Conservation (phyloP, 2,113 vertebrate genomes). For the Cromileptes altivelis region DNA sequence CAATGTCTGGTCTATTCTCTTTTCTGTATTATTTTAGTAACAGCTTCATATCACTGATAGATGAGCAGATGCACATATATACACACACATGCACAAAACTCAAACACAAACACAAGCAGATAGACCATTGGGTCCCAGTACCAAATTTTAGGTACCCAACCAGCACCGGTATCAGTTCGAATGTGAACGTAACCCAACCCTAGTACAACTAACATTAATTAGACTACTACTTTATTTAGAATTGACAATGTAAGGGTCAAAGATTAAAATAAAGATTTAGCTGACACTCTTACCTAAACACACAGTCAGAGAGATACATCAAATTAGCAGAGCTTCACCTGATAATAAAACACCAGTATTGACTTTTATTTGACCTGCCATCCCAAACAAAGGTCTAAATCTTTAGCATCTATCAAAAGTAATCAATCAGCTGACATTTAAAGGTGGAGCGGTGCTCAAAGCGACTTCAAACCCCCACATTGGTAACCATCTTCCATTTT, state of each 20-base stretch:
- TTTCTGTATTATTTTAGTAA: no score
- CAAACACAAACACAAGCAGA: no score
- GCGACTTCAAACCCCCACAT: not conserved
- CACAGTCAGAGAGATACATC: not conserved
- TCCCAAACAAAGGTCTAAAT: not conserved
- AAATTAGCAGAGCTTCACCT: not conserved
- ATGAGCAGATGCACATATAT: no score
- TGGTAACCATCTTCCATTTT: not conserved
- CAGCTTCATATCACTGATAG: no score
- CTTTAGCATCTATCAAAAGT: not conserved
- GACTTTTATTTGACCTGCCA: not conserved
- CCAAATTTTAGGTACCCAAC: no score
- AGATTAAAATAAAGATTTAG: not conserved
- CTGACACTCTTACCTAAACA: not conserved
- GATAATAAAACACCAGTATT: not conserved
- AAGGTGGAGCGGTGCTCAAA: not conserved
- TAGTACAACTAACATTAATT: no score
- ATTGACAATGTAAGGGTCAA: not conserved
- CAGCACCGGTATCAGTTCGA: no score
- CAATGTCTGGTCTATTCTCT: no score
- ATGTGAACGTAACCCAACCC: no score
- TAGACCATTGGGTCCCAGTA: no score
- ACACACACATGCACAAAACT: no score
- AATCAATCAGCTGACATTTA: not conserved
- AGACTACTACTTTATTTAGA: no score